phyloP scores from a whole-genome alignment of 1,140 invertebrate genomes.

The Lysiphlebus fabarum region DNA sequence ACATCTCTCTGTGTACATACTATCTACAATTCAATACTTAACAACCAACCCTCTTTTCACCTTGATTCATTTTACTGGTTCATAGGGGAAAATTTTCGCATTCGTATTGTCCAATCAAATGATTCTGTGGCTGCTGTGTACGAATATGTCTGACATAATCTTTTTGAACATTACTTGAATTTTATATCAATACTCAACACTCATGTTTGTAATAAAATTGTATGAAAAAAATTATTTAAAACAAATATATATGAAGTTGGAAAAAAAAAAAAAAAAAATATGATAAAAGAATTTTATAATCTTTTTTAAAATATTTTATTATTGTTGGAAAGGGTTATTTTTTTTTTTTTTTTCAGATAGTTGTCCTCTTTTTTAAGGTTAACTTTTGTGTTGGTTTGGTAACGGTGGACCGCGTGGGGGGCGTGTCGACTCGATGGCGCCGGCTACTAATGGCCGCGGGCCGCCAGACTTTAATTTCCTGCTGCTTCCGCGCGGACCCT shows the following conservation, averaged over 20 bases:
- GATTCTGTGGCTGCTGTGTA: too few relatives aligned
- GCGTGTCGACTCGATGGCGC: conserved; percentile 58
- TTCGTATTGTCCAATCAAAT: too few relatives aligned
- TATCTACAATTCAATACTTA: conserved; percentile 4
- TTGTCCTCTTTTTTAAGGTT: conserved; percentile 32
- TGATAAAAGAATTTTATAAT: too few relatives aligned
- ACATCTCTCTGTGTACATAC: conserved; percentile 35
- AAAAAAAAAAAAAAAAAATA: too few relatives aligned
- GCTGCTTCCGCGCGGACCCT: conserved; percentile 55
- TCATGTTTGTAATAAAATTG: too few relatives aligned
- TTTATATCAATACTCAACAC: too few relatives aligned
- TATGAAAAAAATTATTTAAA: too few relatives aligned
- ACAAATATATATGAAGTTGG: too few relatives aligned
- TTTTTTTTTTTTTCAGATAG: conserved; percentile 30
- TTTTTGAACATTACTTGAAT: too few relatives aligned
- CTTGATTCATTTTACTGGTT: not conserved
- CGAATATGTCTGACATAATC: too few relatives aligned
- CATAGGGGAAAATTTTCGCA: too few relatives aligned
- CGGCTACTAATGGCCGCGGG: conserved; percentile 55
- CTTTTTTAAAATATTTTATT: too few relatives aligned
- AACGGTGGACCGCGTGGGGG: conserved; percentile 48
- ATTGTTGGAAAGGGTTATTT: not conserved
- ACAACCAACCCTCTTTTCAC: conserved; percentile 14
- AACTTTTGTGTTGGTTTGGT: conserved; percentile 35
- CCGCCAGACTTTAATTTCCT: conserved; percentile 58